Base-by-base conservation (phyloP, 2,113 vertebrate species). In the Pluvialis apricaria region DNA sequence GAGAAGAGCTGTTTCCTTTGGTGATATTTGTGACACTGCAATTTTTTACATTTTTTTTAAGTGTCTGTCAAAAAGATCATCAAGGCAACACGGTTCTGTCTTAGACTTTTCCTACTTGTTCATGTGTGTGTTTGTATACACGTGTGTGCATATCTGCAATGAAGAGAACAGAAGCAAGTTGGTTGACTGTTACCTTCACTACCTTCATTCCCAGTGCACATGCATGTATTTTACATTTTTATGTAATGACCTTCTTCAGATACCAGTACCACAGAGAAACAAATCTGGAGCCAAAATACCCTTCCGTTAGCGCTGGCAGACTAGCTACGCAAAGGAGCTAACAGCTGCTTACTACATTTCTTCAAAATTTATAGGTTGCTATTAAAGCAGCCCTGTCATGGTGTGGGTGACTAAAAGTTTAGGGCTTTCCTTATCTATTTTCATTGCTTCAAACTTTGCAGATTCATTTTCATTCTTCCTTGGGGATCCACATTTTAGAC, bases 351-450 rank as follows among this genome's bases (percentile, higher is more conserved):
- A 32, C 51, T 49, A 51, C 24, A 69, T 58, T 80, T 84, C 64
- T 65, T 47, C 62, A 80, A 26, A 82, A 81, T 91, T 13, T 92
- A 71, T 29, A 68, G 18, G 32, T 26, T 57, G 34, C 22, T 80
- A 6, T 78, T 77, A 91, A 95, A 84, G 36, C 34, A 76, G 14
- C 17, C 29, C 24, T 77, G 47, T 38, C 54, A 29, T 10, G 4
- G 25, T 44, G 14, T 31, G 31, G 13, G 16, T 49, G 32, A 32
- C 49, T 52, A 76, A 60, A 88, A 93, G 38, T 80, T 97, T 94
- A 90, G 42, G 36, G 69, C 42, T 60, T 95, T 45, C 54, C 49
- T 73, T 89, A 87, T 88, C 95, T 94, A 70, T 82, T 94, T 89
- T 80, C 61, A 77, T 57, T 68, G 51, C 70, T 66, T 94, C 54